phyloP scores from a whole-genome alignment of 2,888 invertebrate species.

The Melinaea marsaeus region DNA sequence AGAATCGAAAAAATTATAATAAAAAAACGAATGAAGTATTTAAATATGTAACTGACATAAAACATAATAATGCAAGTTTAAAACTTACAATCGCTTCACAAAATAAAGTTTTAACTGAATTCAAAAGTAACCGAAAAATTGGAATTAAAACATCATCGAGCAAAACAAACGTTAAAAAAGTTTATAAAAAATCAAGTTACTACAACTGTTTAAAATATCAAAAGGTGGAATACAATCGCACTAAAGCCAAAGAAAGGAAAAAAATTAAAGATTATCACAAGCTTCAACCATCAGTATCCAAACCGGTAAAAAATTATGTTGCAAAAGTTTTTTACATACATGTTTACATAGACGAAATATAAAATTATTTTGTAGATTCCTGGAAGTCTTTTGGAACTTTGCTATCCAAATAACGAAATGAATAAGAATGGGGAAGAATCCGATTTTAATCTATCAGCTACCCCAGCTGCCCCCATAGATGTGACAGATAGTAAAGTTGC shows the following conservation, averaged over 20 bases:
- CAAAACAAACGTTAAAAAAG: neutral
- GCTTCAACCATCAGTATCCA: constrained; percentile 39
- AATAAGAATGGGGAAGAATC: constrained; percentile 25
- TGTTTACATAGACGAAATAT: neutral
- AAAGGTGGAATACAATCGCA: constrained; percentile 18
- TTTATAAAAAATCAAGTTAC: neutral
- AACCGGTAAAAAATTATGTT: constrained; percentile 46
- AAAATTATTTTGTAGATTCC: constrained; percentile 49
- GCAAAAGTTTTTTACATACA: constrained; percentile 3
- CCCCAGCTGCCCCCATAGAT: constrained; percentile 17
- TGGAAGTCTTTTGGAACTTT: constrained; percentile 50
- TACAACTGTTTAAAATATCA: constrained; percentile 10
- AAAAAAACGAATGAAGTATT: constrained; percentile 28
- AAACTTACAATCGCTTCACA: neutral
- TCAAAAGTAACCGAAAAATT: constrained; percentile 31
- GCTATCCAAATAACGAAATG: constrained; percentile 40
- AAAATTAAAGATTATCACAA: constrained; percentile 32
- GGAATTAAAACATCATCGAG: constrained; percentile 29
- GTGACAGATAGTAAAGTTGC: constrained; percentile 34
- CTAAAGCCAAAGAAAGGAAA: constrained; percentile 31
- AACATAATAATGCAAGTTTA: neutral
- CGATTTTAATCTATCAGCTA: constrained; percentile 7
- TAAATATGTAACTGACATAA: constrained; percentile 22
- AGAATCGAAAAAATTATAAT: constrained; percentile 6
- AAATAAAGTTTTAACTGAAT: constrained; percentile 20